A percentile compares a stretch with the other conserved stretches of the same genome.
Conservation (phyloP, 1,140 invertebrate genomes). For the Drosophila grimshawi region DNA sequence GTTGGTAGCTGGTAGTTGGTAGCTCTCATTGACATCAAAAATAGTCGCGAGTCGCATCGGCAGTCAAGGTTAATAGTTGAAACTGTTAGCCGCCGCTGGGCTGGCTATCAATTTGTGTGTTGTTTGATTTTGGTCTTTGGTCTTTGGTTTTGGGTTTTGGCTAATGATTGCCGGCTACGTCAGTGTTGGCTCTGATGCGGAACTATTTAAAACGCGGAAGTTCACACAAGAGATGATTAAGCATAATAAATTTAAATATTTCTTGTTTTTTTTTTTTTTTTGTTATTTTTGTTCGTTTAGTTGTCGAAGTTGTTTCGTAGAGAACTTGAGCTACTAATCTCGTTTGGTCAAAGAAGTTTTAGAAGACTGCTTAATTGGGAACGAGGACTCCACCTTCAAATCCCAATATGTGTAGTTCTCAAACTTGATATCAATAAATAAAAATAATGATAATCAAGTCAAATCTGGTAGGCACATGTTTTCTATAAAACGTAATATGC, state of each 20-base stretch:
- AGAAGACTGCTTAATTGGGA: slow-evolving; percentile 10
- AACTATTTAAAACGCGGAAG: slow-evolving; percentile 75
- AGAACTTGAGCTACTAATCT: slow-evolving; percentile 74
- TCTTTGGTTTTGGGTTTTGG: slow-evolving; percentile 14
- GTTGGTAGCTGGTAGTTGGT: not conserved
- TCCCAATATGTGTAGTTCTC: no score
- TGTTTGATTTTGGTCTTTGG: slow-evolving; percentile 12
- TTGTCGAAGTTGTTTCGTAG: not conserved
- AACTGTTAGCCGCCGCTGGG: slow-evolving; percentile 62
- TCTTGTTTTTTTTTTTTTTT: slow-evolving; percentile 34
- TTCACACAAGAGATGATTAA: slow-evolving; percentile 56
- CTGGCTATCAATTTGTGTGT: no score
- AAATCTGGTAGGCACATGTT: no score
- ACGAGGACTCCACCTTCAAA: slow-evolving; percentile 1
- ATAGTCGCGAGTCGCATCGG: slow-evolving; percentile 33
- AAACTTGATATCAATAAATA: no score
- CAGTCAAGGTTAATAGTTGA: slow-evolving; percentile 78
- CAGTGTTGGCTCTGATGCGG: slow-evolving; percentile 57
- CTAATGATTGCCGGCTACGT: slow-evolving; percentile 52
- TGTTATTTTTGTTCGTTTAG: not conserved
- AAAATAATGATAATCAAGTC: no score
- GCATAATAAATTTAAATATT: slow-evolving; percentile 39
- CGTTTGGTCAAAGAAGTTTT: slow-evolving; percentile 34
- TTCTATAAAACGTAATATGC: no score
- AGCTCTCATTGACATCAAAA: slow-evolving; percentile 78